Base-by-base conservation (phyloP, 2,888 invertebrate genomes). In the Crepidodera aurea region DNA sequence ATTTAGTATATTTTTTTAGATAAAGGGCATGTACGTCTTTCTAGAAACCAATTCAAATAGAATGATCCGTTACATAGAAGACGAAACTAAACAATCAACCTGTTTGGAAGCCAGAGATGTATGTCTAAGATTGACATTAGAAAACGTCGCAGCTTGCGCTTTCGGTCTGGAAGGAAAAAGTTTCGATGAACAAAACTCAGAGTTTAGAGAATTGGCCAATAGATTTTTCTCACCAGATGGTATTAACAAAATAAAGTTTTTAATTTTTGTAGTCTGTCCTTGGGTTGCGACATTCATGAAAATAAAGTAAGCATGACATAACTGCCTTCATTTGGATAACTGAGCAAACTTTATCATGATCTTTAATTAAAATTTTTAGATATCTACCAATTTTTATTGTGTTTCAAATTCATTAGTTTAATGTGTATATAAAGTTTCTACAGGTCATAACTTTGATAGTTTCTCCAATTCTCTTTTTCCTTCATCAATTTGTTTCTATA, bases 11-110 rank as follows among this genome's bases (percentile, higher is more conserved):
- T 2, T 37, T 37, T 37, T 37, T 46, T 42, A 78, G 78, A 79
- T 83, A 22, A 86, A 84, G 67, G 75, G 81, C 0, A 82, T 84
- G 69, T 84, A 83, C 61, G 80, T 82, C 0, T 75, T 84, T 2
- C 80, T 86, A 5, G 73, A 76, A 12, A 78, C 81, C 15, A 83
- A 84, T 5, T 78, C 82, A 7, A 67, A 78, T 3, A 76, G 77
- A 39, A 72, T 86, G 65, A 77, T 78, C 1, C 70, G 77, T 0
- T 83, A 81, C 67, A 65, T 86, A 1, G 74, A 79, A 0, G 72
- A 76, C 13, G 72, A 50, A 54, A 75, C 74, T 51, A 83, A 82
- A 37, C 37, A 16, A 1, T 54, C 53, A 1, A 55, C 59, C 16
- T 60, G 56, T n/a, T 66, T 83, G 7, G 78, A 84, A 65, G 78